Base-by-base conservation (phyloP, 2,113 vertebrate genomes). In the Solenodon paradoxus region DNA sequence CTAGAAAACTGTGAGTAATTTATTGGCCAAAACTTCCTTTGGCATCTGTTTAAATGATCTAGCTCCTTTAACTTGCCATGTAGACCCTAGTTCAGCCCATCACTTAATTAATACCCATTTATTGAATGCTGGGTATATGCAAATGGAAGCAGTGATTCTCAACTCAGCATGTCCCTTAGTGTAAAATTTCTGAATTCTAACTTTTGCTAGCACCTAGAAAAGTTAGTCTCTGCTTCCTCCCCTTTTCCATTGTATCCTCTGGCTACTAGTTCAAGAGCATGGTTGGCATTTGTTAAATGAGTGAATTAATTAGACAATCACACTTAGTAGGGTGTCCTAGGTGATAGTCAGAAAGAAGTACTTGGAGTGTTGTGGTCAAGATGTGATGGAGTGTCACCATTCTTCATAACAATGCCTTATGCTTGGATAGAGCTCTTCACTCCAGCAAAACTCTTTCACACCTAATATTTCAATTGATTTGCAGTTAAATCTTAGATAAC, bases 391-490 rank as follows among this genome's bases (percentile, higher is more conserved):
- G 63, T 69, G 30, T 38, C 11, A 2, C 55, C 2, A 0, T 72
- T 86, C 88, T 86, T 94, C 55, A 74, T 91, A 64, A 90, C 74
- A 47, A 66, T 20, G 20, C 32, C 35, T 79, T 66, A 5, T 53
- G 87, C 81, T 90, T 84, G 64, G 57, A 20, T 32, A 28, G 68
- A 35, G 32, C 30, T 95, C 57, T 83, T 32, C 68, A n/a, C 38
- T 74, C 53, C 15, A 12, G 13, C 28, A 75, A 79, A 89, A 94
- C 74, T 74, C 49, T 86, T 88, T 83, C 79, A 95, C 24, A 79
- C 75, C 75, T 94, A 28, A 84, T 55, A 93, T 94, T 91, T 95
- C 92, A 93, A 88, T 71, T 96, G 88, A 89, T 83, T 97, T 88
- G 66, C 78, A 82, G 26, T 86, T 94, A 95, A 96, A 92, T 40